phyloP scores from a whole-genome alignment of 2,113 vertebrate species.

The Chloroceryle aenea region DNA sequence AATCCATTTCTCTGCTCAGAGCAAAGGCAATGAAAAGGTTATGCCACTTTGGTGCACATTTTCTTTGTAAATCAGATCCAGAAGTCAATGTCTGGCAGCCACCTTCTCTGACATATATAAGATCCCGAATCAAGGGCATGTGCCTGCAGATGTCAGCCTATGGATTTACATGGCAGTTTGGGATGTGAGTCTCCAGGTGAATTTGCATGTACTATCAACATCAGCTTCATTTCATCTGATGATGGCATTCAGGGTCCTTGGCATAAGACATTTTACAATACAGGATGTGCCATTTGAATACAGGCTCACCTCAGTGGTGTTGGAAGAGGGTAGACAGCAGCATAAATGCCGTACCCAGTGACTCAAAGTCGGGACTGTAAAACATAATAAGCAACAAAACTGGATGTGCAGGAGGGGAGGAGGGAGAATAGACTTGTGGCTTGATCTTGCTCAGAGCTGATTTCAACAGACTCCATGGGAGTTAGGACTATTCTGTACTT shows the following conservation, averaged over 20 bases:
- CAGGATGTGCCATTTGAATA: not conserved
- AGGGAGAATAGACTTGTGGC: not conserved
- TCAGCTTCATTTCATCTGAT: not conserved
- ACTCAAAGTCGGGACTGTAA: not conserved
- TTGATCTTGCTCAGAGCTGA: constrained; percentile 20
- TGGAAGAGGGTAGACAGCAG: not conserved
- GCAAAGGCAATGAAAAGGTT: constrained; percentile 46
- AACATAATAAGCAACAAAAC: not conserved
- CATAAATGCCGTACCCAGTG: not conserved
- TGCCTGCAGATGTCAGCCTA: not conserved
- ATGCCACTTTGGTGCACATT: not conserved
- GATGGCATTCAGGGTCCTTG: not conserved
- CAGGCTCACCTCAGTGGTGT: not conserved
- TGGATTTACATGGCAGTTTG: constrained; percentile 16
- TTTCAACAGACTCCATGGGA: constrained; percentile 47
- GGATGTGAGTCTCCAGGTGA: not conserved
- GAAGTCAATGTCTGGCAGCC: constrained; percentile 7
- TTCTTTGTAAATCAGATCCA: constrained; percentile 44
- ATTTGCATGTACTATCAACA: not conserved
- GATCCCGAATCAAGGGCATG: not conserved
- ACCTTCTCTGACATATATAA: not conserved
- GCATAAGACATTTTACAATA: not conserved
- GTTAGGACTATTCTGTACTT: not conserved
- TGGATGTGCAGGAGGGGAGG: not conserved
- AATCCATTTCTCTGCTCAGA: constrained; percentile 20